phyloP scores from a whole-genome alignment of 2,797 vertebrate genomes.

The Trachops cirrhosus region DNA sequence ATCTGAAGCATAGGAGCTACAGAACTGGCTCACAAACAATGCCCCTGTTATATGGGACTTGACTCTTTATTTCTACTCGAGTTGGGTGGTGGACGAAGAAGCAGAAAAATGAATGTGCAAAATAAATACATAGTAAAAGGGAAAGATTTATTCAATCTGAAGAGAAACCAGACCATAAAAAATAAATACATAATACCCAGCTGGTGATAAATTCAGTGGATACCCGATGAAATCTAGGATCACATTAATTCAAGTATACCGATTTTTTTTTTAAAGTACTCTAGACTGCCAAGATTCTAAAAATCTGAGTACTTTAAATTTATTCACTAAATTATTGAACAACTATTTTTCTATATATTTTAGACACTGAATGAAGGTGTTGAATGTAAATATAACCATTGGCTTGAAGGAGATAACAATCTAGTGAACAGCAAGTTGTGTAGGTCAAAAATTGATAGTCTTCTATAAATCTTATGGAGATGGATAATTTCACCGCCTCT shows the following conservation, averaged over 20 bases:
- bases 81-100: background rate
- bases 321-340: background rate
- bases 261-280: background rate
- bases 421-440: background rate
- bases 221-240: background rate
- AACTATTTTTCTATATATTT: background rate
- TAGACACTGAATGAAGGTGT: background rate
- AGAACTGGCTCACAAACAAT: background rate
- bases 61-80: background rate
- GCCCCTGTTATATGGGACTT: background rate
- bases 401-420: background rate
- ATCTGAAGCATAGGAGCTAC: background rate
- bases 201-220: background rate
- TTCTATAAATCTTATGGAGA: background rate
- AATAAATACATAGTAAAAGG: background rate
- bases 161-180: background rate
- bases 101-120: background rate
- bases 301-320: background rate
- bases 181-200: background rate
- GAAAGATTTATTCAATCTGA: background rate
- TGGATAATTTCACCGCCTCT: background rate
- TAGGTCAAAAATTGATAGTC: background rate
- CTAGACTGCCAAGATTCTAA: background rate
- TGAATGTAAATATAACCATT: conserved; percentile 14
- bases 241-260: background rate